Percentiles rank a stretch among this genome's conserved stretches.
These are phyloP conservation scores for Micronisus gabar DNA, from an alignment of 2,113 vertebrate genomes.

Conservation along the genomic window DNA sequence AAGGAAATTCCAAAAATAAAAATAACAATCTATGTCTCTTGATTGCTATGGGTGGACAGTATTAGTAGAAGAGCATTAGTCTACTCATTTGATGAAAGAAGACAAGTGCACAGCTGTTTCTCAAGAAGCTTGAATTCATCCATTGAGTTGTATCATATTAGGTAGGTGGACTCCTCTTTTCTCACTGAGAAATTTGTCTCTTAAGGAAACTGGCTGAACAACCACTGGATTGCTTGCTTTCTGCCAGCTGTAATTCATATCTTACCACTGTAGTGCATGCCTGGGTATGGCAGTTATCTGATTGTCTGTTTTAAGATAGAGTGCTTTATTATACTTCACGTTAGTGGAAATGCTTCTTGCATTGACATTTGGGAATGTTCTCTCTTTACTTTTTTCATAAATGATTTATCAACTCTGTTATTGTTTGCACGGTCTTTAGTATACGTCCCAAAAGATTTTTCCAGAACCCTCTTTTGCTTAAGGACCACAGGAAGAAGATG, in stretches of 20 bases:
- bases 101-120: not conserved
- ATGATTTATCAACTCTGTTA: not conserved
- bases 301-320: not conserved
- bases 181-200: not conserved
- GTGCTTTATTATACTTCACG: not conserved
- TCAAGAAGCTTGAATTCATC: not conserved
- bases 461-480: not conserved
- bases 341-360: not conserved
- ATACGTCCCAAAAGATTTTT: not conserved
- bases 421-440: not conserved
- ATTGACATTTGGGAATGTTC: not conserved
- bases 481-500: not conserved
- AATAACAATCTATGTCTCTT: not conserved
- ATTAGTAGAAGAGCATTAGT: not conserved
- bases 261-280: not conserved
- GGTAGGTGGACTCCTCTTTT: not conserved
- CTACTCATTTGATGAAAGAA: not conserved
- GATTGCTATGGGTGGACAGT: not conserved
- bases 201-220: not conserved
- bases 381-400: not conserved
- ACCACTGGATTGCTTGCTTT: not conserved
- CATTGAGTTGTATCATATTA: not conserved
- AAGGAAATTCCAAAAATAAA: not conserved
- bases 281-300: not conserved
- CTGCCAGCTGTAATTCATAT: not conserved